A percentile compares a stretch with the other conserved stretches of the same genome.
Evolutionary conservation across 2,113 vertebrate genomes (phyloP).

Genomic region (Astur gentilis): DNA sequence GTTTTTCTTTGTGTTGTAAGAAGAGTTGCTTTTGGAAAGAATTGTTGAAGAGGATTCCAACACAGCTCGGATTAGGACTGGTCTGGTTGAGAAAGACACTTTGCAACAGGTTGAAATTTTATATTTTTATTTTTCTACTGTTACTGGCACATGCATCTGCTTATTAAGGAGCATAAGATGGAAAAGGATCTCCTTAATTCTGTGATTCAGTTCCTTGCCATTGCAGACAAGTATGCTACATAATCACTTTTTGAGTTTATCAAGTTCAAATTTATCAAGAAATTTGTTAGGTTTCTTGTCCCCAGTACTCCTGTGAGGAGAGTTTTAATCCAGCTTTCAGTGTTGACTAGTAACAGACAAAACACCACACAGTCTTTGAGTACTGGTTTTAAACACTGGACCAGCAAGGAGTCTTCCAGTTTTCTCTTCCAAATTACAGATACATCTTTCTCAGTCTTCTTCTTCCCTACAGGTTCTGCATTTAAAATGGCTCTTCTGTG

Average conservation of each 20-base stretch:
- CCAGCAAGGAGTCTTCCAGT: neutral
- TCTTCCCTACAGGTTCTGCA: neutral
- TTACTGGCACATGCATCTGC: neutral
- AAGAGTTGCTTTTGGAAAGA: neutral
- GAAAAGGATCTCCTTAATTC: neutral
- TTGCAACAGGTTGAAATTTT: neutral
- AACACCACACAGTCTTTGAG: neutral
- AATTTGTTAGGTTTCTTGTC: neutral
- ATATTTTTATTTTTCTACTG: neutral
- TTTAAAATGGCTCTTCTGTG: neutral
- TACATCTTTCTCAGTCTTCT: neutral
- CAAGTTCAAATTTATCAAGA: neutral
- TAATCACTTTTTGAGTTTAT: neutral
- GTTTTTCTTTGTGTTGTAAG: neutral
- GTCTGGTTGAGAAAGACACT: neutral
- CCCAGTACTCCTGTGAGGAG: neutral
- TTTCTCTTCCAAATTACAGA: neutral
- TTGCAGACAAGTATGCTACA: neutral
- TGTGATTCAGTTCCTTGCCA: neutral
- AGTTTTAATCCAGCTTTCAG: neutral
- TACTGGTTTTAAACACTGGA: neutral
- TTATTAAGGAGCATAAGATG: neutral
- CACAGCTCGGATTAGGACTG: neutral
- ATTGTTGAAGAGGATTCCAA: neutral
- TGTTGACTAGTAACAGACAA: neutral